These are phyloP conservation scores for Turdus rufiventris DNA, from an alignment of 2,113 vertebrate genomes.

Conservation along the genomic window DNA sequence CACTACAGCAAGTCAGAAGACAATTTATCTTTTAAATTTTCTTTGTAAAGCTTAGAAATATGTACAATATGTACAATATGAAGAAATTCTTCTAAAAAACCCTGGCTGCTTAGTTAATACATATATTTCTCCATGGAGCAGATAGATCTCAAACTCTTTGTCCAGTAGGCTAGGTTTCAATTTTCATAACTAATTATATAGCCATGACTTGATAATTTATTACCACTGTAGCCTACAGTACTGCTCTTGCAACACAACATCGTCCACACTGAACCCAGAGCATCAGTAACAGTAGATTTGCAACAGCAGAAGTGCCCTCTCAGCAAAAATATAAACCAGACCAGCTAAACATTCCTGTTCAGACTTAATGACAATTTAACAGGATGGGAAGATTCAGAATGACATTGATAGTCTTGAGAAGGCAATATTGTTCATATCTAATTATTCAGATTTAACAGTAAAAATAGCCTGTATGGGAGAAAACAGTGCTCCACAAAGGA, in stretches of 20 bases:
- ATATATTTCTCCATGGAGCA: fast-evolving
- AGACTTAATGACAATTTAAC: neutral
- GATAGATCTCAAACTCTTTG: neutral
- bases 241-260: neutral
- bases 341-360: neutral
- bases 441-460: neutral
- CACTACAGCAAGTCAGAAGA: neutral
- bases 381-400: neutral
- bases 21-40: neutral
- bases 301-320: neutral
- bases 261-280: neutral
- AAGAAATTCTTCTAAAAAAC: neutral
- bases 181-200: neutral
- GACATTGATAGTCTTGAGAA: neutral
- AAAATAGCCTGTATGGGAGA: neutral
- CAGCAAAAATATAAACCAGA: neutral
- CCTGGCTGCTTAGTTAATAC: neutral
- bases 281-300: neutral
- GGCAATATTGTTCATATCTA: neutral
- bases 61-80: neutral
- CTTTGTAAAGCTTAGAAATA: neutral
- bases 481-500: neutral
- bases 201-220: neutral
- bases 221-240: neutral
- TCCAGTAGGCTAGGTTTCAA: neutral